These are phyloP conservation scores for Scrobipalpa atriplicella DNA, from an alignment of 2,888 invertebrate species.

Conservation along the genomic window DNA sequence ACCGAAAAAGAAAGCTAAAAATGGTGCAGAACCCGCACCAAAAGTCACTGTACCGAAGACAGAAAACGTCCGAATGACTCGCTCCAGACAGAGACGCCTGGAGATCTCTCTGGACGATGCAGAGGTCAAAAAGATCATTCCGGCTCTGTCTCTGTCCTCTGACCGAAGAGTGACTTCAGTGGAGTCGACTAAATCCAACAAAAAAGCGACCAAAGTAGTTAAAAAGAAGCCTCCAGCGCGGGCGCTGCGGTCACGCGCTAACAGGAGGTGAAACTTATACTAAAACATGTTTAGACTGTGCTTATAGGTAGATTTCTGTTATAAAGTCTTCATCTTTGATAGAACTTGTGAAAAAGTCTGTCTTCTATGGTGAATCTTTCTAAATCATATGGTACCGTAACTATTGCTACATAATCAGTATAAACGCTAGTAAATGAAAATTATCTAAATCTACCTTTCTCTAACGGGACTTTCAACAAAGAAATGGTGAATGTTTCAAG, in stretches of 20 bases:
- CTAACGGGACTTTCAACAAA: background rate
- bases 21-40: conserved; percentile 35
- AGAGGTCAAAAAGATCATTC: conserved; percentile 56
- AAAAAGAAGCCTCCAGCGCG: conserved; percentile 54
- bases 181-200: conserved; percentile 57
- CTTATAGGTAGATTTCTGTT: background rate
- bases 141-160: conserved; percentile 67
- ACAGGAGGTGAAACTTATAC: conserved; percentile 59
- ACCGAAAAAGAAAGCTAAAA: conserved; percentile 51
- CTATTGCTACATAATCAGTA: no score
- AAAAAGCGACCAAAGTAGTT: conserved; percentile 35
- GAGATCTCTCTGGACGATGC: conserved; percentile 71
- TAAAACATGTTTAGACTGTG: background rate
- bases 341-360: no score
- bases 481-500: no score
- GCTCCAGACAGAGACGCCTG: conserved; percentile 62
- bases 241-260: conserved; percentile 55
- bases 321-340: background rate
- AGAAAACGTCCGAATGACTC: conserved; percentile 63
- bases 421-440: no score
- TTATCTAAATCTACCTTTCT: conserved; percentile 2
- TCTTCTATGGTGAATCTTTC: no score
- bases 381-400: no score
- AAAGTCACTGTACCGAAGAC: conserved; percentile 39
- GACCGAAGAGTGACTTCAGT: conserved; percentile 60